Percentiles rank a stretch among this genome's conserved stretches.
Conservation (phyloP, 2,888 invertebrate genomes). For the Watsonalla binaria region DNA sequence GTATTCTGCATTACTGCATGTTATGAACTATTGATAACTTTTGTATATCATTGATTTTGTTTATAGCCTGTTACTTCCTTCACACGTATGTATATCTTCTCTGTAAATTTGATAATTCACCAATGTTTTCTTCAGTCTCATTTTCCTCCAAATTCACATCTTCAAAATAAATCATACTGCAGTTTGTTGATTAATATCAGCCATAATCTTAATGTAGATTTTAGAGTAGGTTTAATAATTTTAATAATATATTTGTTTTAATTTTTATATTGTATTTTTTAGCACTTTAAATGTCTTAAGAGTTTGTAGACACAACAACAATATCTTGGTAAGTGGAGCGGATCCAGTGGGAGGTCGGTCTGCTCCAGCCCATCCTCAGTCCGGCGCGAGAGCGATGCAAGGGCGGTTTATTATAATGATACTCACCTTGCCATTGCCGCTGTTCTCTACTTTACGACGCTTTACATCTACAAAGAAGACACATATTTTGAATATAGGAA, state of each 20-base stretch:
- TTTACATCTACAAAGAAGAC: constrained; percentile 81
- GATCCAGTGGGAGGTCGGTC: constrained; percentile 23
- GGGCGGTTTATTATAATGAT: constrained; percentile 74
- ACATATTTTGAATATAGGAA: not conserved
- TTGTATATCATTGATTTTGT: too few relatives aligned
- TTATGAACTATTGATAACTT: too few relatives aligned
- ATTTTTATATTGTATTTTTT: not conserved
- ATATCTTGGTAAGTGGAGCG: constrained; percentile 3
- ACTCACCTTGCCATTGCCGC: constrained; percentile 89
- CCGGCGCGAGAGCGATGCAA: constrained; percentile 64
- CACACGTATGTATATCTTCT: too few relatives aligned
- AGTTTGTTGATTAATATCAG: not conserved
- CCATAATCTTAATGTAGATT: not conserved
- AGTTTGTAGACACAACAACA: constrained; percentile 3
- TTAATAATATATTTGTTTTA: not conserved
- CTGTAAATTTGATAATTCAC: too few relatives aligned
- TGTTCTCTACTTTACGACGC: constrained; percentile 90
- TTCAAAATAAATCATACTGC: not conserved
- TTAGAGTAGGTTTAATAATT: not conserved
- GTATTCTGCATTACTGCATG: too few relatives aligned
- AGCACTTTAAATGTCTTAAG: constrained; percentile 9
- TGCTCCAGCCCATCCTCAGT: constrained; percentile 81
- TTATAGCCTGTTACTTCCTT: too few relatives aligned
- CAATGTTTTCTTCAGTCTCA: too few relatives aligned
- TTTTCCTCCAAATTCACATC: not conserved